Base-by-base conservation (phyloP, 2,113 vertebrate genomes). In the Cygnus buccinator region DNA sequence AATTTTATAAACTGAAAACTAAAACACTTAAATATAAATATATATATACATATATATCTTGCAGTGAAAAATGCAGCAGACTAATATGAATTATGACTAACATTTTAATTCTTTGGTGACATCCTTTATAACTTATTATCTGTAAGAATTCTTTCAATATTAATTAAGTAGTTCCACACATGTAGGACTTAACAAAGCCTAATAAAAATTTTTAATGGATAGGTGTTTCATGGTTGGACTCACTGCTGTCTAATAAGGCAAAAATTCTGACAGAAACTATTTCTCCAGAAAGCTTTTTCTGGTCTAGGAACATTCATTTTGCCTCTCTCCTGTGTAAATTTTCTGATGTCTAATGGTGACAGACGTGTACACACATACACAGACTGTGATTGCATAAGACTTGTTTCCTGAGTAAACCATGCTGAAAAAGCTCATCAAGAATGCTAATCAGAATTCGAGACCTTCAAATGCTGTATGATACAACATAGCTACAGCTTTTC, bases 311-410 rank as follows among this genome's bases (percentile, higher is more conserved):
- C 89, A 94, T 68, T 96, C 93, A 78, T 92, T 94, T 94, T 92
- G 81, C 77, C 77, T 94, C 77, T 95, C 95, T 72, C 95, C 84
- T 93, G 89, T 95, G 95, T 92, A 95, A 94, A 95, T 96, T 95
- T 94, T 95, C 96, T 94, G 93, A 96, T 91, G 94, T 87, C 87
- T 97, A 95, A 96, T 84, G 89, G 96, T 96, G 96, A 95, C 95
- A 97, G 96, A 97, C 95, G 79, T 44, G 0, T 54, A 95, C 95
- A 96, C 95, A 95, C 96, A 95, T 87, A 94, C 94, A 96, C 96
- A 97, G 94, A 91, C 94, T 97, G 95, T 75, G 94, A 96, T 92
- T 96, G 95, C 95, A 95, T 96, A 96, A 97, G 96, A 94, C 93
- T 87, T 87, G 91, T 67, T 95, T 96, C 93, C 93, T 44, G 73